A percentile compares a stretch with the other conserved stretches of the same genome.
phyloP scores from a whole-genome alignment of 2,113 vertebrate species.

The Maccullochella peelii region DNA sequence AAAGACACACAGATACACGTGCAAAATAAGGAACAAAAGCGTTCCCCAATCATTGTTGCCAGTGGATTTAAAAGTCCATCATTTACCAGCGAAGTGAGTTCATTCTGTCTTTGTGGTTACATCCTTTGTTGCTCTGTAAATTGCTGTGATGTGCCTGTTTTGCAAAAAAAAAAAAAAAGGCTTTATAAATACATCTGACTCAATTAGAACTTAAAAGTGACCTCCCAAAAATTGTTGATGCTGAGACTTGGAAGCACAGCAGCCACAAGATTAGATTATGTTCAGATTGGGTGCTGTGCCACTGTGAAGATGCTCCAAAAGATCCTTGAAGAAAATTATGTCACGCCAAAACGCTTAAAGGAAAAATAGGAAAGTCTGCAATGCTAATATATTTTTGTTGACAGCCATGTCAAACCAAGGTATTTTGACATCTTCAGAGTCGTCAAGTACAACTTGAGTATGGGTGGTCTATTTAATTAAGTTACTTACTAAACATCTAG shows the following conservation, averaged over 20 bases:
- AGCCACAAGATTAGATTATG: constrained; percentile 40
- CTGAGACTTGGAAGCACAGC: constrained; percentile 40
- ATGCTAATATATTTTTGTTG: constrained; percentile 8
- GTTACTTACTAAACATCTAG: constrained; percentile 6
- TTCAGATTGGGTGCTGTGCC: constrained; percentile 22
- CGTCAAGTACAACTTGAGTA: constrained; percentile 12
- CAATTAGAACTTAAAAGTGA: constrained; percentile 62
- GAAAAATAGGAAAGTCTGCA: background rate
- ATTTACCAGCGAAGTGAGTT: constrained; percentile 47
- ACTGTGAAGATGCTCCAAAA: constrained; percentile 26
- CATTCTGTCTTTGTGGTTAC: constrained; percentile 30
- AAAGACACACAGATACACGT: constrained; percentile 32
- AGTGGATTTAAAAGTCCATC: constrained; percentile 28
- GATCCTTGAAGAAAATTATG: background rate
- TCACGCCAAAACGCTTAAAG: background rate
- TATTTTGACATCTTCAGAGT: background rate
- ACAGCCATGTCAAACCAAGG: constrained; percentile 1
- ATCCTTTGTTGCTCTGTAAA: constrained; percentile 53
- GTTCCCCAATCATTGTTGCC: constrained; percentile 19
- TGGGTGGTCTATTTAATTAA: constrained; percentile 37
- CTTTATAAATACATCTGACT: constrained; percentile 58
- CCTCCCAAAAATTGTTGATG: constrained; percentile 54
- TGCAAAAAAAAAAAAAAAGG: background rate
- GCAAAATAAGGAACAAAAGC: constrained; percentile 20
- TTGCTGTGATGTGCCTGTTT: constrained; percentile 45